Conservation (phyloP, 2,797 vertebrate genomes). For the Pantherophis vulpinus region DNA sequence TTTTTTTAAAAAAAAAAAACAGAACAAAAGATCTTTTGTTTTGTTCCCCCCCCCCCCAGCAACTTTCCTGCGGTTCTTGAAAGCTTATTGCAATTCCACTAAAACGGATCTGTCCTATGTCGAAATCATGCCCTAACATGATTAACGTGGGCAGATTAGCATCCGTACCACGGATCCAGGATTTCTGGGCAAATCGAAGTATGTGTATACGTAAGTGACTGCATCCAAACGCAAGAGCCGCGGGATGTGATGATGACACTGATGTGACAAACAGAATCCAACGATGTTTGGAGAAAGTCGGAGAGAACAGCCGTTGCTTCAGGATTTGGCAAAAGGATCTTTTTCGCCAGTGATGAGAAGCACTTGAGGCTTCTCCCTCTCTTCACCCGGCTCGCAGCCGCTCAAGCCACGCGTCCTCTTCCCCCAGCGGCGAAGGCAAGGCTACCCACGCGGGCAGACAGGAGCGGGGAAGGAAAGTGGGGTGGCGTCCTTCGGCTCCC, state of each 20-base stretch:
- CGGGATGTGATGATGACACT: background rate
- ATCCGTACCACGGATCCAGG: background rate
- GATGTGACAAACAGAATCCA: background rate
- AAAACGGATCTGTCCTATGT: no score
- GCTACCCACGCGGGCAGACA: background rate
- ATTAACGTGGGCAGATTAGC: background rate
- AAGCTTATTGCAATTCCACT: background rate
- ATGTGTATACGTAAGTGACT: background rate
- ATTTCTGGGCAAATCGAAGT: background rate
- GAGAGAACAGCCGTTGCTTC: background rate
- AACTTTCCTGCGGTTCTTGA: background rate
- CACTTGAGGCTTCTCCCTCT: background rate
- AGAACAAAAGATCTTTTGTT: background rate
- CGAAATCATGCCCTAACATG: background rate
- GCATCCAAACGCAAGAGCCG: background rate
- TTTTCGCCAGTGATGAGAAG: no score
- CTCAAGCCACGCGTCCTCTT: background rate
- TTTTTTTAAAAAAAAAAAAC: no score
- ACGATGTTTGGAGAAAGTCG: background rate
- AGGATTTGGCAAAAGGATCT: background rate
- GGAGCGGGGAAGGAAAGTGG: accelerated
- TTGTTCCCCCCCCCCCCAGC: background rate
- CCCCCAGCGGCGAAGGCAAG: background rate
- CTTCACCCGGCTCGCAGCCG: background rate
- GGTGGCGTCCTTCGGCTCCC: background rate